Percentiles rank a stretch among this genome's conserved stretches.
Conservation (phyloP, 2,797 vertebrate genomes). For the Bovichtus variegatus region DNA sequence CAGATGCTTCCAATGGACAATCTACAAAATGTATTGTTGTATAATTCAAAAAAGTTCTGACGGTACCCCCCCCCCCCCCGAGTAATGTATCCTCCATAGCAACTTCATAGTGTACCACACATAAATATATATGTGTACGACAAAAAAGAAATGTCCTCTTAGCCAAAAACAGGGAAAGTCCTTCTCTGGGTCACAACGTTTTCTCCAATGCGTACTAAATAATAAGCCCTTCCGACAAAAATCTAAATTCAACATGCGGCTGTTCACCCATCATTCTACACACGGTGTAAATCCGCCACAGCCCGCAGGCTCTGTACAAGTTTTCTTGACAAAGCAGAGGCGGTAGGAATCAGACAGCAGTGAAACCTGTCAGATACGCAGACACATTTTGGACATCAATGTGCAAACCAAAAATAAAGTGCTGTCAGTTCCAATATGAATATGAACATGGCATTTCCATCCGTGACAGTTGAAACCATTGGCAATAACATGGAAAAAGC, state of each 20-base stretch:
- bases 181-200: background rate
- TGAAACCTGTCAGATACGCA: slow-evolving; percentile 1
- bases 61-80: background rate
- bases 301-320: background rate
- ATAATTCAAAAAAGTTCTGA: background rate
- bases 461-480: background rate
- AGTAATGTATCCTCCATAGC: background rate
- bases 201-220: background rate
- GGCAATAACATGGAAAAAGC: slow-evolving; percentile 4
- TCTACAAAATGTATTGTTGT: background rate
- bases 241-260: background rate
- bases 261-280: background rate
- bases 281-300: background rate
- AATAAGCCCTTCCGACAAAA: background rate
- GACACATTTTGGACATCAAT: background rate
- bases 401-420: background rate
- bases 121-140: background rate
- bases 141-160: background rate
- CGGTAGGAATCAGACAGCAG: background rate
- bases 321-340: slow-evolving; percentile 16
- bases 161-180: background rate
- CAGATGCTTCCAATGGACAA: background rate
- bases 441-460: background rate
- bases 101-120: background rate
- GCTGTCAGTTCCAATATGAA: background rate